phyloP scores from a whole-genome alignment of 2,113 vertebrate species.

The Geococcyx californianus region DNA sequence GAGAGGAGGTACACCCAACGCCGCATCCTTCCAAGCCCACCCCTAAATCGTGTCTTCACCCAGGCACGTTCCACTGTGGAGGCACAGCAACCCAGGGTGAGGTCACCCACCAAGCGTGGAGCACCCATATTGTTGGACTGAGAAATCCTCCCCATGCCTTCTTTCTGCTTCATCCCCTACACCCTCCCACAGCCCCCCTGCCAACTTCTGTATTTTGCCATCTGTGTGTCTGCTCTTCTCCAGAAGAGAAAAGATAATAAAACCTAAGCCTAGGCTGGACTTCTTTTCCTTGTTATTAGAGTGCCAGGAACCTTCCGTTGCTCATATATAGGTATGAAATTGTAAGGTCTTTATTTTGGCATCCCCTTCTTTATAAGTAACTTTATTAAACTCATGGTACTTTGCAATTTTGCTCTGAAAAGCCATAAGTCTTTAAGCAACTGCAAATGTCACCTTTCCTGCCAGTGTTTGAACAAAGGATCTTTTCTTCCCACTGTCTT shows the following conservation, averaged over 20 bases:
- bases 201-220: neutral
- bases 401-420: neutral
- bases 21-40: neutral
- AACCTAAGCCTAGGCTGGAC: neutral
- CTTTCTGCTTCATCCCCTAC: neutral
- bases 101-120: rapidly evolving
- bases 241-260: neutral
- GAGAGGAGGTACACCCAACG: neutral
- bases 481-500: conserved; percentile 42
- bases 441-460: conserved; percentile 44
- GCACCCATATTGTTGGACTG: neutral
- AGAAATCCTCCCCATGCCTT: neutral
- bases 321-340: neutral
- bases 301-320: neutral
- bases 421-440: conserved; percentile 65
- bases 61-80: neutral
- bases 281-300: neutral
- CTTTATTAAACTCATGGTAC: neutral
- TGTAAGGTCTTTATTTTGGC: conserved; percentile 3
- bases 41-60: rapidly evolving
- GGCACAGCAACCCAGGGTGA: neutral
- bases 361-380: neutral
- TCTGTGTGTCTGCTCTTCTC: neutral
- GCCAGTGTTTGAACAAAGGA: conserved; percentile 45
- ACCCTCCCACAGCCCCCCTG: neutral